Conservation (phyloP, 2,797 vertebrate species). For the Spinibarbus caldwelli region DNA sequence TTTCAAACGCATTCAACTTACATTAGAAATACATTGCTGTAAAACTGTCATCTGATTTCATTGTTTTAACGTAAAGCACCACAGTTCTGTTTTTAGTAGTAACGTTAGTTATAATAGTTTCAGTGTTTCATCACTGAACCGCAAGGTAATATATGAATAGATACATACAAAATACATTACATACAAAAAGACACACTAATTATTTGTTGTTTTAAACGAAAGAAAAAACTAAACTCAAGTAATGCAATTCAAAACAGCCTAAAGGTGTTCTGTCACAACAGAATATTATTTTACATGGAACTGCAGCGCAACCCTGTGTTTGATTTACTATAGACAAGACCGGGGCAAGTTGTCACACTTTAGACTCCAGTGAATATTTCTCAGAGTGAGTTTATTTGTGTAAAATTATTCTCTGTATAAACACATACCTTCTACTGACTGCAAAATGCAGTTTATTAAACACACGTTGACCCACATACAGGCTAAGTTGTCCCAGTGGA, state of each 20-base stretch:
- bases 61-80: not conserved
- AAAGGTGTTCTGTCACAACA: not conserved
- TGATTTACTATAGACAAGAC: not conserved
- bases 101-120: too few species aligned
- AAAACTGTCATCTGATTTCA: not conserved
- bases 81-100: not conserved
- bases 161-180: too few species aligned
- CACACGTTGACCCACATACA: too few species aligned
- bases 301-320: conserved; percentile 34
- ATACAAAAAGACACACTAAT: not conserved
- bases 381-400: not conserved
- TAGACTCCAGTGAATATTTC: not conserved
- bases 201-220: not conserved
- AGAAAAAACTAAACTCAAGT: not conserved
- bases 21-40: not conserved
- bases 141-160: not conserved
- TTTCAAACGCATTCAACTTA: not conserved
- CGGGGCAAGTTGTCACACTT: not conserved
- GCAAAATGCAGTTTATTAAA: too few species aligned
- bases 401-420: not conserved
- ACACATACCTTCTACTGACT: not conserved
- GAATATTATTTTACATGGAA: not conserved
- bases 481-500: too few species aligned
- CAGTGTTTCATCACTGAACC: too few species aligned
- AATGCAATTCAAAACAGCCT: not conserved